Base-by-base conservation (phyloP, 2,797 vertebrate species). In the Pterois miles region DNA sequence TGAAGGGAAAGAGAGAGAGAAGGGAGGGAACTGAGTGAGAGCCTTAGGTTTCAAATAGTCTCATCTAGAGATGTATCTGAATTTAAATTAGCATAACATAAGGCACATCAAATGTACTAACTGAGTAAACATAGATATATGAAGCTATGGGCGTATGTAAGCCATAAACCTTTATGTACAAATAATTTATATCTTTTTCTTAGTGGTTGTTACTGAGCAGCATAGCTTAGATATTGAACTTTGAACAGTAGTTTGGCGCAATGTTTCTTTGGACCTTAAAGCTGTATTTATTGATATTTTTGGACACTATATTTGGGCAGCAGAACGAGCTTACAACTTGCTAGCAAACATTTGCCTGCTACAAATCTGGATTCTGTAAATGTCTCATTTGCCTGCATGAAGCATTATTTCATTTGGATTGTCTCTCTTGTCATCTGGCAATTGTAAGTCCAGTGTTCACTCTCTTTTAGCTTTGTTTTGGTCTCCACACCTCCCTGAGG, bases 61-160 rank as follows among this genome's bases (percentile, higher is more conserved):
- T 58, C 7, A 25, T 63, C n/a, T 25, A 60, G 50, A 63, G 65
- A 46, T 71, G 16, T 5, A n/a, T 58, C 6, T 67, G 72, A 72
- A 36, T 56, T 20, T 33, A n/a, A 66, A 75, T 78, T 22, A 33
- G 59, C 7, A 25, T 3, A 63, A n/a, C 46, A 65, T 62, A 34
- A 20, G 14, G 43, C 22, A 9, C 8, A 22, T 25, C 11, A 33
- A 65, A 69, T 48, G n/a, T 29, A 34, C 10, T 4, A 27, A 11
- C 3, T 13, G 6, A 16, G 27, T 43, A 22, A 48, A 72, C 18
- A 52, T 16, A 20, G 9, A n/a, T 9, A 27, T 58, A 8, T 54
- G 23, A 56, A 16, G 38, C 59, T 20, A 12, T n/a, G 5, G 16
- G 12, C 29, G 34, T 33, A 36, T 46, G 18, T 7, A 13, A 12